Evolutionary conservation across 2,113 vertebrate species (phyloP).

Genomic region (Elgaria multicarinata): DNA sequence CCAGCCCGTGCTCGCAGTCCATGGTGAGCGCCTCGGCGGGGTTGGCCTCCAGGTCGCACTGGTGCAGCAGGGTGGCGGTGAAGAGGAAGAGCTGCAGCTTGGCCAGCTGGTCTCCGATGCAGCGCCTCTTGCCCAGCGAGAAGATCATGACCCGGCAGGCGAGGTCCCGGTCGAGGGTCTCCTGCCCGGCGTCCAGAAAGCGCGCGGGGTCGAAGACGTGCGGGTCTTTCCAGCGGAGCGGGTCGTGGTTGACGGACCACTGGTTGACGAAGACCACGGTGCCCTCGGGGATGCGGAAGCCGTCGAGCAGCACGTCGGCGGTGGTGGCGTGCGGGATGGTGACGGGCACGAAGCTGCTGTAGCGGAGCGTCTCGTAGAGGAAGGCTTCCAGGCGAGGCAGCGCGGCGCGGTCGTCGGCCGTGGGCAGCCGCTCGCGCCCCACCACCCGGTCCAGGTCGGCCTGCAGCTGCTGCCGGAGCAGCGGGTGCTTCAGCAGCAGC

Average conservation of each 20-base stretch:
- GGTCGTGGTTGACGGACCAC: constrained; percentile 89
- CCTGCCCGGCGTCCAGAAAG: constrained; percentile 77
- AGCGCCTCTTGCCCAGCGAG: constrained; percentile 84
- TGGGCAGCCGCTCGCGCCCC: constrained; percentile 79
- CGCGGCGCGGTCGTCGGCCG: constrained; percentile 72
- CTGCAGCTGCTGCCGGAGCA: constrained; percentile 79
- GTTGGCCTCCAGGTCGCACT: constrained; percentile 81
- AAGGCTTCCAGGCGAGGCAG: constrained; percentile 85
- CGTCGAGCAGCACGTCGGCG: constrained; percentile 81
- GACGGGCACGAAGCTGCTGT: constrained; percentile 87
- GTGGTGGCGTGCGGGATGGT: constrained; percentile 90
- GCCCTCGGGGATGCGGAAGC: constrained; percentile 85
- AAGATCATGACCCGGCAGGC: constrained; percentile 84
- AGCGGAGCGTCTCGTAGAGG: constrained; percentile 86
- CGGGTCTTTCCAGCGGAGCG: constrained; percentile 83
- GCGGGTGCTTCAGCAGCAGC: constrained; percentile 81
- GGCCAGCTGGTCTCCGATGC: constrained; percentile 85
- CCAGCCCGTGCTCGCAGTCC: constrained; percentile 80
- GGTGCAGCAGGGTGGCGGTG: constrained; percentile 83
- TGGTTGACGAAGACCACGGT: constrained; percentile 90
- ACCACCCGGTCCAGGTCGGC: constrained; percentile 83
- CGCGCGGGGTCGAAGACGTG: constrained; percentile 82
- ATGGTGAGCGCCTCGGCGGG: constrained; percentile 72
- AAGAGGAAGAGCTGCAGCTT: constrained; percentile 86
- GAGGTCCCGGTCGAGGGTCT: constrained; percentile 74